Base-by-base conservation (phyloP, 92 coral and sea anemone genomes). In the Parazoanthus atlanticus region DNA sequence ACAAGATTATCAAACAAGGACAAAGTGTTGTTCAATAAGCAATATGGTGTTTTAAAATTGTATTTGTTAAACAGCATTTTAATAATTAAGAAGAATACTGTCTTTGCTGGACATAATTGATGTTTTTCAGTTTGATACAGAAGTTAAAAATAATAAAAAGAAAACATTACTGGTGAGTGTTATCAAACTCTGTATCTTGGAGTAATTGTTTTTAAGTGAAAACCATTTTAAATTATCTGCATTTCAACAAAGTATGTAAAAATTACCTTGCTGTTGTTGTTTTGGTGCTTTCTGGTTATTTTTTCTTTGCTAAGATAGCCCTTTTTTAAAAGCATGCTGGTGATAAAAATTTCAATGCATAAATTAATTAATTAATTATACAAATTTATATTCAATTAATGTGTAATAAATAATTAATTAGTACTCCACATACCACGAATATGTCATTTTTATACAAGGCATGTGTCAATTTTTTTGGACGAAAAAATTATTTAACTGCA, bases 221-320 rank as follows among this genome's bases (percentile, higher is more conserved):
- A 78, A 78, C 64, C 61, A 41, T 43, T 78, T 78, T 78, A 25
- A 78, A 78, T 78, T 78, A 41, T 41, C 81, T 41, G 32, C 81
- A 78, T 78, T 78, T 78, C 81, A 78, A 78, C 32, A 78, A 78
- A 41, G 81, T 46, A 78, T 78, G 81, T 41, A 78, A 78, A 40
- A 78, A 76, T 76, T 25, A 41, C 61, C 23, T 46, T 78, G 65
- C 61, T 76, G 56, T 76, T 29, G 38, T 36, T 78, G 58, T 38
- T 28, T 77, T 77, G 31, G 58, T 77, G 81, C 56, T 23, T 40
- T 77, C 61, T 77, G 81, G 64, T 25, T 77, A 40, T 41, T 41
- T 77, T 41, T 40, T 77, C 31, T 76, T 74, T 74, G 78, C 78
- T 74, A 32, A 76, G 40, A 43, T 25, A 76, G 81, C 58, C 28